phyloP scores from a whole-genome alignment of 2,113 vertebrate species.

The Malurus elegans region DNA sequence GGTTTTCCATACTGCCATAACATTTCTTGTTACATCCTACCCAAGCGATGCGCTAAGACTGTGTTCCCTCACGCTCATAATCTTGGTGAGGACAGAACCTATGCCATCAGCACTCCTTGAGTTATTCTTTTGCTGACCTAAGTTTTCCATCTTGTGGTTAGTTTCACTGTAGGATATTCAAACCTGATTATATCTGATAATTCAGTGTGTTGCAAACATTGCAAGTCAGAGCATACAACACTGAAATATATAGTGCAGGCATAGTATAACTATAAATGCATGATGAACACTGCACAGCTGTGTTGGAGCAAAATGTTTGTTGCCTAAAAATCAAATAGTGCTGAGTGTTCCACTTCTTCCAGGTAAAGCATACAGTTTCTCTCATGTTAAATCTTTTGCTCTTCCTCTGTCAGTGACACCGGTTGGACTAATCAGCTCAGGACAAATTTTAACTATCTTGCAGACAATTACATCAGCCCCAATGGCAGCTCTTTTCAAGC shows the following conservation, averaged over 20 bases:
- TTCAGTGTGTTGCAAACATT: background rate
- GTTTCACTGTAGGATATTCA: background rate
- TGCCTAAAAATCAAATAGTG: background rate
- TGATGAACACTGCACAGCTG: background rate
- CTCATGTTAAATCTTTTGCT: background rate
- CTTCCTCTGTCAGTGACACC: background rate
- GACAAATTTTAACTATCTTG: conserved; percentile 9
- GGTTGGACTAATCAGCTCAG: conserved; percentile 1
- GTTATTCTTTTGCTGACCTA: background rate
- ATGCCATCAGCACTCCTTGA: background rate
- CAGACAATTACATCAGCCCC: conserved; percentile 52
- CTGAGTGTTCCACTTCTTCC: background rate
- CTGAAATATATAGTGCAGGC: background rate
- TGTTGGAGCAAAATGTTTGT: background rate
- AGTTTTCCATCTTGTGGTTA: background rate
- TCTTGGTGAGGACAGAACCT: background rate
- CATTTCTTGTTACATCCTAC: background rate
- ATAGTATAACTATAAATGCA: background rate
- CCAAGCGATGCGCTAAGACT: background rate
- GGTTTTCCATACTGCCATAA: background rate
- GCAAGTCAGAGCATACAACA: background rate
- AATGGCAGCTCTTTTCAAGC: conserved; percentile 20
- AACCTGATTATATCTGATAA: background rate
- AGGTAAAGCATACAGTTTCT: background rate
- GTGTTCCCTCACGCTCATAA: background rate